Base-by-base conservation (phyloP, 2,888 invertebrate genomes). In the Aspidapion aeneum region DNA sequence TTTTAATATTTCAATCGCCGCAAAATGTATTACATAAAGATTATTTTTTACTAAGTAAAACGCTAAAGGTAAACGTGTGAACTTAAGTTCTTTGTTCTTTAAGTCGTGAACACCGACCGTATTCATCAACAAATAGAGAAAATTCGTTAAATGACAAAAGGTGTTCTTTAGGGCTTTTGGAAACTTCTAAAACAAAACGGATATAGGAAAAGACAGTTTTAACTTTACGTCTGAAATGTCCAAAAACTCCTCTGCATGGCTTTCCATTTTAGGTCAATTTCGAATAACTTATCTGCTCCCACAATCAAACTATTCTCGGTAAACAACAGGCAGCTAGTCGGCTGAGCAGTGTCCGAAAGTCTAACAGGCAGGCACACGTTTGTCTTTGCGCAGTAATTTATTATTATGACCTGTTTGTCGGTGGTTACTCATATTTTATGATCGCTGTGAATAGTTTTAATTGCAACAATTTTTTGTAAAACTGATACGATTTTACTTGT, bases 61-160 rank as follows among this genome's bases (percentile, higher is more conserved):
- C 19, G 87, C 86, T 55, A 89, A 83, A 0, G 94, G 93, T 12
- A 91, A 82, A 66, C 90, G 86, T 66, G 87, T 87, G 91, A 95
- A 95, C 70, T 90, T 90, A 48, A 95, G 84, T 73, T 96, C 94
- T 19, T 88, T 86, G 51, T 83, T 82, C 9, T 19, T 88, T 86
- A 51, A 83, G 82, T 12, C 95, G 86, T 2, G 90, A 90, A 64
- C 93, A 85, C 61, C 87, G 86, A 1, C 96, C 96, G 72, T 83
- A 86, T 71, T 89, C 89, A 78, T 96, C 91, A 1, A 96, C 90
- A 80, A 95, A 96, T 1, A 95, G 85, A 0, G 93, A 94, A 75
- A 93, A 91, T 74, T 94, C 94, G 70, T 90, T 87, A 79, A 92
- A 96, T 75, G 94, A 95, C 5, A 96, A 78, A 7, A 96, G 82